phyloP scores from a whole-genome alignment of 2,888 invertebrate genomes.

The Eledona agricola region DNA sequence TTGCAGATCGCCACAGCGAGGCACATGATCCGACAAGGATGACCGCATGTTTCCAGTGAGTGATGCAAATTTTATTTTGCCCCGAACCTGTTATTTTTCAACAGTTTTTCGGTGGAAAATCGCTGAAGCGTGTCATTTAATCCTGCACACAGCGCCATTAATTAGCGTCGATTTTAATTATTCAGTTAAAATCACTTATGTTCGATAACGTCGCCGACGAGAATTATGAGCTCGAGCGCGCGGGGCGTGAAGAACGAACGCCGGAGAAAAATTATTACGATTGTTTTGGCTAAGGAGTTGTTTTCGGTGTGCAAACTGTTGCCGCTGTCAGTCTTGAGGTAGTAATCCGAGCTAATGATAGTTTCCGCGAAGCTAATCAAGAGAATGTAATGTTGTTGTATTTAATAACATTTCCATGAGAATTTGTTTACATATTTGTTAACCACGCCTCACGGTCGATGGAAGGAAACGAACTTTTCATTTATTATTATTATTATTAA shows the following conservation, averaged over 20 bases:
- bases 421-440: slow-evolving; percentile 1
- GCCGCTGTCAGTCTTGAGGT: too few relatives aligned
- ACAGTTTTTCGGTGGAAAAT: slow-evolving; percentile 6
- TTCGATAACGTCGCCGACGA: slow-evolving; percentile 1
- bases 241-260: too few relatives aligned
- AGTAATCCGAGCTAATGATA: too few relatives aligned
- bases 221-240: too few relatives aligned
- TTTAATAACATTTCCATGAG: slow-evolving; percentile 5
- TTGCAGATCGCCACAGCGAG: slow-evolving; percentile 14
- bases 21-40: slow-evolving; percentile 19
- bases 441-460: not conserved
- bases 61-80: too few relatives aligned
- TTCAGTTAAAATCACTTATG: slow-evolving; percentile 11
- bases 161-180: slow-evolving; percentile 13
- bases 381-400: not conserved
- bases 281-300: too few relatives aligned
- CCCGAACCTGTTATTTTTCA: not conserved
- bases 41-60: slow-evolving; percentile 6
- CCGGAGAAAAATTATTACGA: too few relatives aligned
- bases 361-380: too few relatives aligned
- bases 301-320: too few relatives aligned
- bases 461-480: too few relatives aligned
- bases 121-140: not conserved
- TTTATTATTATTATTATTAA: too few relatives aligned
- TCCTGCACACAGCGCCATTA: too few relatives aligned